These are phyloP conservation scores for Parambassis ranga DNA, from an alignment of 2,797 vertebrate genomes.

Conservation along the genomic window DNA sequence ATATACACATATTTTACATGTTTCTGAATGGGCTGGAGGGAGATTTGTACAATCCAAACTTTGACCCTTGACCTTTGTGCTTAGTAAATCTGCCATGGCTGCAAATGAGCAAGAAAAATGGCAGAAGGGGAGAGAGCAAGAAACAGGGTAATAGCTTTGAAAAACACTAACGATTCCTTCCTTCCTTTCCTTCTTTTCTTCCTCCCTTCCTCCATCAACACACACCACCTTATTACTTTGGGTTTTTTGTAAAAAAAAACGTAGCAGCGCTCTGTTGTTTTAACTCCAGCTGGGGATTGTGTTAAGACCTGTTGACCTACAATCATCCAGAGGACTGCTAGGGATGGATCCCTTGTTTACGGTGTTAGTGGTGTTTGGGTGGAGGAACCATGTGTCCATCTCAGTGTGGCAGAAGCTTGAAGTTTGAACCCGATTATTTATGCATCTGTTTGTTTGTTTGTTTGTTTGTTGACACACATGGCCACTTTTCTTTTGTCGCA, in stretches of 20 bases:
- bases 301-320: conserved; percentile 24
- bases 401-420: conserved; percentile 67
- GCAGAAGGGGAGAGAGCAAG: conserved; percentile 60
- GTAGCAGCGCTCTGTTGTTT: not conserved
- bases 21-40: conserved; percentile 59
- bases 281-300: conserved; percentile 10
- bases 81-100: conserved; percentile 62
- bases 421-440: conserved; percentile 60
- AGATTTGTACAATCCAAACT: conserved; percentile 73
- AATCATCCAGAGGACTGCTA: conserved; percentile 41
- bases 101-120: conserved; percentile 35
- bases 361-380: conserved; percentile 19
- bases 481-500: conserved; percentile 49
- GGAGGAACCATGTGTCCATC: conserved; percentile 48
- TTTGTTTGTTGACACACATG: conserved; percentile 44
- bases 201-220: conserved; percentile 47
- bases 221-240: not conserved
- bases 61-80: conserved; percentile 70
- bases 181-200: conserved; percentile 38
- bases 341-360: conserved; percentile 50
- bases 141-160: conserved; percentile 81
- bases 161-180: conserved; percentile 46
- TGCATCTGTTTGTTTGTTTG: conserved; percentile 31
- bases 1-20: conserved; percentile 55
- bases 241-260: conserved; percentile 18